phyloP scores from a whole-genome alignment of 2,113 vertebrate genomes.

The Mandrillus leucophaeus region DNA sequence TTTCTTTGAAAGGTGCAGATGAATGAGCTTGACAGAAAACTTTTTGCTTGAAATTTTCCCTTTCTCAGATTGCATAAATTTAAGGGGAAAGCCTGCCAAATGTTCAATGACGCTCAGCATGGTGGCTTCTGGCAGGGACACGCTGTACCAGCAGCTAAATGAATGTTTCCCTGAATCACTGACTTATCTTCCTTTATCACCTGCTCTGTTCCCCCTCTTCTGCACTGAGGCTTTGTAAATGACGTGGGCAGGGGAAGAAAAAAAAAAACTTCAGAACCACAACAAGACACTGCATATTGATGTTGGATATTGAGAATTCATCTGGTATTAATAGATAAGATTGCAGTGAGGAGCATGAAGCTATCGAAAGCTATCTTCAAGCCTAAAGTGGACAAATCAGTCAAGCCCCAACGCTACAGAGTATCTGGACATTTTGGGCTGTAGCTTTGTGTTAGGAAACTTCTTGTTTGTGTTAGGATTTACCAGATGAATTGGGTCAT shows the following conservation, averaged over 20 bases:
- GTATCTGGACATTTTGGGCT: not conserved
- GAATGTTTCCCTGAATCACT: conserved; percentile 52
- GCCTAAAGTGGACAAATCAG: not conserved
- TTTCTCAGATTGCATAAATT: conserved; percentile 61
- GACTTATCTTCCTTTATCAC: conserved; percentile 52
- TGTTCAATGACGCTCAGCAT: conserved; percentile 5
- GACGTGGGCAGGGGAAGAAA: not conserved
- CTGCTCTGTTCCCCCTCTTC: not conserved
- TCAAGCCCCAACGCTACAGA: no score
- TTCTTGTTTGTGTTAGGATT: not conserved
- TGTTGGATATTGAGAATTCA: not conserved
- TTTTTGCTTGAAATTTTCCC: conserved; percentile 60
- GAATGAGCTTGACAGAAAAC: conserved; percentile 50
- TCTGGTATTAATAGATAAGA: not conserved
- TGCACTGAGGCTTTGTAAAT: not conserved
- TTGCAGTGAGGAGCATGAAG: not conserved
- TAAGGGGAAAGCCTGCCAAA: conserved; percentile 52
- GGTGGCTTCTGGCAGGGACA: conserved; percentile 59
- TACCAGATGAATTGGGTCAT: not conserved
- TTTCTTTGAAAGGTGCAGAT: conserved; percentile 48
- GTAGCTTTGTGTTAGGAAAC: not conserved
- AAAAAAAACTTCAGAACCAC: not conserved
- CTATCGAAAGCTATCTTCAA: not conserved
- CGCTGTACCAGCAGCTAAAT: conserved; percentile 46
- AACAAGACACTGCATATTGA: not conserved